Evolutionary conservation across 2,797 vertebrate genomes (phyloP).

Genomic region (Brotula barbata): DNA sequence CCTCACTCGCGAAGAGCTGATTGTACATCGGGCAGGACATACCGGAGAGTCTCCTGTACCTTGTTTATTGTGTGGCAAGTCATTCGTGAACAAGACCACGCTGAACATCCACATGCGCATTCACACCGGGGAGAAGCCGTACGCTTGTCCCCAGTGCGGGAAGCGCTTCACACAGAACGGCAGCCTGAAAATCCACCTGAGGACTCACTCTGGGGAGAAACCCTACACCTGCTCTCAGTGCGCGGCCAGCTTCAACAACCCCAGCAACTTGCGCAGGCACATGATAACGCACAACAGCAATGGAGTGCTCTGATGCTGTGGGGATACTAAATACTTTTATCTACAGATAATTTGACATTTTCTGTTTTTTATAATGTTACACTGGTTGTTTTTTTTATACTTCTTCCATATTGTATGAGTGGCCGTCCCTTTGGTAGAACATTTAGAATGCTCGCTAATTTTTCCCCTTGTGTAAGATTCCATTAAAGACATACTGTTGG

Average conservation of each 20-base stretch:
- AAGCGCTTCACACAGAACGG: conserved; percentile 78
- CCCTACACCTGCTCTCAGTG: conserved; percentile 72
- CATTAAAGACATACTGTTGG: too few relatives aligned
- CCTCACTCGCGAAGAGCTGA: conserved; percentile 63
- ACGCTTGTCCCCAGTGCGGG: conserved; percentile 70
- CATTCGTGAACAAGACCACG: conserved; percentile 72
- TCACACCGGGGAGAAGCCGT: conserved; percentile 77
- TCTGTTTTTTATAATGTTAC: not conserved
- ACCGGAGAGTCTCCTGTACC: conserved; percentile 61
- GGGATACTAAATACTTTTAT: not conserved
- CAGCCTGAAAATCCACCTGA: conserved; percentile 76
- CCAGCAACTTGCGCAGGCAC: conserved; percentile 77
- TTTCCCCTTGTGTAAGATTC: too few relatives aligned
- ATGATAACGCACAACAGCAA: conserved; percentile 70
- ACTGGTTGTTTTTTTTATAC: conserved; percentile 1
- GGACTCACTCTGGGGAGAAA: conserved; percentile 78
- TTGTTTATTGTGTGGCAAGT: conserved; percentile 67
- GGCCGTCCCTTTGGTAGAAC: too few relatives aligned
- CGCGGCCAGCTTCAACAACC: conserved; percentile 74
- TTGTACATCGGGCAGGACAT: conserved; percentile 65
- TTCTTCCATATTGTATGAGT: not conserved
- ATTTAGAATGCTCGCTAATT: too few relatives aligned
- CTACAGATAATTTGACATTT: not conserved
- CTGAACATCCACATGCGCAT: conserved; percentile 77
- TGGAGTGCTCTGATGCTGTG: conserved; percentile 34